These are phyloP conservation scores for Momotus momota DNA, from an alignment of 2,797 vertebrate genomes.

Conservation along the genomic window DNA sequence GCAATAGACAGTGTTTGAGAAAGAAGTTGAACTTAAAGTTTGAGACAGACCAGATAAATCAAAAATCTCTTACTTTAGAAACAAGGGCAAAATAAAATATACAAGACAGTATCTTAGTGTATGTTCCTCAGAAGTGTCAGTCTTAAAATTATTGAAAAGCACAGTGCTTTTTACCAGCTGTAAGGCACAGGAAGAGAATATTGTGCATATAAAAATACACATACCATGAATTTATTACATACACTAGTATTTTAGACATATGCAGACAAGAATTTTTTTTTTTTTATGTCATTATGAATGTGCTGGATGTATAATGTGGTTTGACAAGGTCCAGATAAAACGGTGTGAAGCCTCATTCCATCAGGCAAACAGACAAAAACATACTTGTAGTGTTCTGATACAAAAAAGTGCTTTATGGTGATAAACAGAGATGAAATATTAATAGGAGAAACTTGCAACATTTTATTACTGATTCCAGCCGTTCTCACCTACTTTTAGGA, in stretches of 20 bases:
- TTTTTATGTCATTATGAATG: neutral
- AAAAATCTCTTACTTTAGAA: conserved; percentile 73
- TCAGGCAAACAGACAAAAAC: neutral
- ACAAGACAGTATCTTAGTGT: conserved; percentile 73
- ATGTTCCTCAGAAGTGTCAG: conserved; percentile 54
- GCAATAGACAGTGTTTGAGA: conserved; percentile 82
- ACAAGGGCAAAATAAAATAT: conserved; percentile 69
- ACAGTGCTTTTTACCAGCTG: neutral
- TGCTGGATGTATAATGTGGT: neutral
- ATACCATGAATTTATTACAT: neutral
- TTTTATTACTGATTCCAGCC: neutral
- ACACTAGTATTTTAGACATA: neutral
- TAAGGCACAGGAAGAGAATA: neutral
- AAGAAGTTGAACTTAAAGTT: conserved; percentile 83
- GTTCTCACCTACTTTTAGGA: neutral
- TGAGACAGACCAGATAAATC: conserved; percentile 82
- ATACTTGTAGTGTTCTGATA: neutral
- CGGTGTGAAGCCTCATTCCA: neutral
- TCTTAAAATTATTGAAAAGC: conserved; percentile 38
- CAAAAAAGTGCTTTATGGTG: neutral
- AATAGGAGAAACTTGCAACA: neutral
- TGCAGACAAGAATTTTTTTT: neutral
- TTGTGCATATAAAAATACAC: neutral
- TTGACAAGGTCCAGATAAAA: conserved; percentile 16
- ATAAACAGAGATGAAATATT: neutral